A percentile compares a stretch with the other conserved stretches of the same genome.
Conservation (phyloP, 2,113 vertebrate genomes). For the Chloebia gouldiae region DNA sequence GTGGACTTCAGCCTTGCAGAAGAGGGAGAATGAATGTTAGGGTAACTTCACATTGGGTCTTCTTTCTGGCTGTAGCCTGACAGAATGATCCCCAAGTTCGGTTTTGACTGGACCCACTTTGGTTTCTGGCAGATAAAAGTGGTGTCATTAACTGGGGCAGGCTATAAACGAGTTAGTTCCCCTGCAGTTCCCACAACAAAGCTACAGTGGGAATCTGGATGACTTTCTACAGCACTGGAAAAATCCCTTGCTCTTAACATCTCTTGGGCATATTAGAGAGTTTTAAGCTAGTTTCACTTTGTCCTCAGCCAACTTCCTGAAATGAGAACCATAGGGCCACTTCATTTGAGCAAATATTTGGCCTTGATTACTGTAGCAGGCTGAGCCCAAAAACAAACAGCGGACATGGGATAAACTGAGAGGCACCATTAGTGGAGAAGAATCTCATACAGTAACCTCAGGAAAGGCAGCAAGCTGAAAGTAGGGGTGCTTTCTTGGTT, state of each 20-base stretch:
- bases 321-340: conserved; percentile 51
- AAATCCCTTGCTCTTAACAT: conserved; percentile 23
- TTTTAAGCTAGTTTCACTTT: conserved; percentile 47
- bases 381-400: conserved; percentile 62
- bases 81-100: neutral
- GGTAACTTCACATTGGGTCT: neutral
- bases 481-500: neutral
- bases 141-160: conserved; percentile 9
- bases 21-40: neutral
- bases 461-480: neutral
- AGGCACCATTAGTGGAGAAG: neutral
- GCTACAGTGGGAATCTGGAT: conserved; percentile 1
- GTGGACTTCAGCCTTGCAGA: neutral
- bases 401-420: conserved; percentile 24
- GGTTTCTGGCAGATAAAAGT: neutral
- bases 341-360: conserved; percentile 69
- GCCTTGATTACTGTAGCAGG: conserved; percentile 46
- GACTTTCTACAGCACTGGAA: conserved; percentile 24
- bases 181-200: conserved; percentile 44
- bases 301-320: conserved; percentile 12
- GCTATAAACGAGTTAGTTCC: conserved; percentile 10
- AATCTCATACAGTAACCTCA: neutral
- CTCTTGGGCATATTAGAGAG: conserved; percentile 43
- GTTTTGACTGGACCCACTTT: neutral
- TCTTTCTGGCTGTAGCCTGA: neutral